A percentile compares a stretch with the other conserved stretches of the same genome.
Conservation (phyloP, 35 echinoderm and acorn worm species). For the Amphiura filiformis region DNA sequence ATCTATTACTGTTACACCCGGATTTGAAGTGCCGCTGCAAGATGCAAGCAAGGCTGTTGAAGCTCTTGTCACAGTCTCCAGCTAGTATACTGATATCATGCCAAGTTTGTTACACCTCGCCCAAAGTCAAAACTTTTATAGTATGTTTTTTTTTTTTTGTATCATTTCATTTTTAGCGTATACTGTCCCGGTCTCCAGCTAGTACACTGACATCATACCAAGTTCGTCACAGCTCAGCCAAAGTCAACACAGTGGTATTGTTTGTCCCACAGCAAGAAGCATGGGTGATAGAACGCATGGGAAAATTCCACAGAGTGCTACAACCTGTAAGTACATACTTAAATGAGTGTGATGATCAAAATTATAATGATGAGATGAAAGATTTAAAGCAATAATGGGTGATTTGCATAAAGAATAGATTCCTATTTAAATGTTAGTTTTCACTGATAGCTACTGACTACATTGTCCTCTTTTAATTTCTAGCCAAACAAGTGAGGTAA, state of each 20-base stretch:
- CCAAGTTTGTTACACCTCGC: not conserved
- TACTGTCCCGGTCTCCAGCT: not conserved
- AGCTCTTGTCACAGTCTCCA: not conserved
- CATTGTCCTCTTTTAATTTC: no score
- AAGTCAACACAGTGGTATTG: conserved; percentile 80
- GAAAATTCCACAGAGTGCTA: conserved; percentile 77
- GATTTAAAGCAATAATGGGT: no score
- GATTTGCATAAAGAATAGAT: no score
- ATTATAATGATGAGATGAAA: not conserved
- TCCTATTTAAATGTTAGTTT: no score
- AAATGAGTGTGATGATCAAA: not conserved
- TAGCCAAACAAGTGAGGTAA: no score
- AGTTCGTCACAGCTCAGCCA: conserved; percentile 13
- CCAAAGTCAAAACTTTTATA: conserved; percentile 63
- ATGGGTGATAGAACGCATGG: conserved; percentile 97
- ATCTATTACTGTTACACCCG: no score
- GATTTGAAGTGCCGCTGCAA: no score
- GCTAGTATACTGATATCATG: not conserved
- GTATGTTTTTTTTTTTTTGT: not conserved
- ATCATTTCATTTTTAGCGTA: not conserved
- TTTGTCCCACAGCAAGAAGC: conserved; percentile 99
- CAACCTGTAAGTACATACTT: conserved; percentile 80
- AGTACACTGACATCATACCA: not conserved
- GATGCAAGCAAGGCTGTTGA: no score
- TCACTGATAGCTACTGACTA: no score